phyloP scores from a whole-genome alignment of 1,140 invertebrate species.

The Bombus difficillimus region DNA sequence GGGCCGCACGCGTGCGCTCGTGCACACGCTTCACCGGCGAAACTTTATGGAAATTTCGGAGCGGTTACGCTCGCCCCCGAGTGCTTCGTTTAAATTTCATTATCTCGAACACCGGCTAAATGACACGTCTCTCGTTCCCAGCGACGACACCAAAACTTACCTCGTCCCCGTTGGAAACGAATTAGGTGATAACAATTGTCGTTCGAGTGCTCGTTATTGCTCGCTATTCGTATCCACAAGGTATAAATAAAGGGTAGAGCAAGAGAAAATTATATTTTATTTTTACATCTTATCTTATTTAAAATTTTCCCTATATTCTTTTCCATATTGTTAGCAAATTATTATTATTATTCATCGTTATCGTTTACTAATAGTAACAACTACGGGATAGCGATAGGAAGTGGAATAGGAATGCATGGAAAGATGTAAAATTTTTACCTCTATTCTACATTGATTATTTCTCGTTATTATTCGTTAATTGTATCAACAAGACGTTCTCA shows the following conservation, averaged over 20 bases:
- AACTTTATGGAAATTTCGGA: conserved; percentile 29
- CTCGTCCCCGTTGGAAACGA: neutral
- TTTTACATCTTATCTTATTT: neutral
- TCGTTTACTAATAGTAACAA: neutral
- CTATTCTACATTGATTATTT: neutral
- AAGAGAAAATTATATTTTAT: neutral
- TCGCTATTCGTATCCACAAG: neutral
- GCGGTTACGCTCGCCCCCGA: too few species aligned
- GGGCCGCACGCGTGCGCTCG: neutral
- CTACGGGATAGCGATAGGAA: too few species aligned
- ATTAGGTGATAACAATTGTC: conserved; percentile 22
- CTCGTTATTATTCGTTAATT: neutral
- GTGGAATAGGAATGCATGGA: neutral
- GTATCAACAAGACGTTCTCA: neutral
- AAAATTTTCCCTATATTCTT: neutral
- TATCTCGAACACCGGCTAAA: conserved; percentile 29
- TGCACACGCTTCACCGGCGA: too few species aligned
- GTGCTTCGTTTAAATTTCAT: conserved; percentile 41
- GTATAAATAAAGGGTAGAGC: neutral
- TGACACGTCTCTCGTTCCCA: conserved; percentile 22
- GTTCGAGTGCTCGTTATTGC: neutral
- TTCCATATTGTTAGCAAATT: neutral
- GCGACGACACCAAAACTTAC: conserved; percentile 13
- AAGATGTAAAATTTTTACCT: neutral
- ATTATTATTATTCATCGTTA: neutral